phyloP scores from a whole-genome alignment of 2,797 vertebrate genomes.

The Amphiprion clarkii region DNA sequence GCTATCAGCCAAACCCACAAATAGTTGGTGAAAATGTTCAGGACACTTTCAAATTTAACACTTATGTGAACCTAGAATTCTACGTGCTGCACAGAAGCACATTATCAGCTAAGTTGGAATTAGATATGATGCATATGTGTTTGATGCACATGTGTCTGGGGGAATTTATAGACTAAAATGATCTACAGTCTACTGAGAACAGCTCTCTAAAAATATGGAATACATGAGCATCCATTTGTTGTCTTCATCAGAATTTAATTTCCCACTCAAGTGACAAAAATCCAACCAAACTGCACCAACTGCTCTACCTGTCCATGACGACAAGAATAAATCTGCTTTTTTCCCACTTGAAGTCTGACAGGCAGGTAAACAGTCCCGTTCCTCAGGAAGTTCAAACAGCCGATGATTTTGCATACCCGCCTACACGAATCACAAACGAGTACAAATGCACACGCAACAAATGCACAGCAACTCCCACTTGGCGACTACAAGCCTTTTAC shows the following conservation, averaged over 20 bases:
- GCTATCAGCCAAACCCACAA: no score
- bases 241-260: neutral
- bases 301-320: neutral
- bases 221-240: no score
- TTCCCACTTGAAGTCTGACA: slow-evolving; percentile 13
- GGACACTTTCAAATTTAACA: no score
- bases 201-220: no score
- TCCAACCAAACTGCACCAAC: neutral
- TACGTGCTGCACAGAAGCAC: no score
- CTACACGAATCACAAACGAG: slow-evolving; percentile 13
- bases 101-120: no score
- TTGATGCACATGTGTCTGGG: no score
- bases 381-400: slow-evolving; percentile 18
- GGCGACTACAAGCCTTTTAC: slow-evolving; percentile 29
- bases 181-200: no score
- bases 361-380: slow-evolving; percentile 25
- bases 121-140: no score
- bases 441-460: slow-evolving; percentile 1
- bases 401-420: slow-evolving; percentile 31
- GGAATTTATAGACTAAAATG: no score
- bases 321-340: slow-evolving; percentile 14
- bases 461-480: slow-evolving; percentile 30
- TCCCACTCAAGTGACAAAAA: neutral
- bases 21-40: no score
- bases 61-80: no score